These are phyloP conservation scores for Phyllotreta striolata DNA, from an alignment of 2,888 invertebrate genomes.

Conservation along the genomic window DNA sequence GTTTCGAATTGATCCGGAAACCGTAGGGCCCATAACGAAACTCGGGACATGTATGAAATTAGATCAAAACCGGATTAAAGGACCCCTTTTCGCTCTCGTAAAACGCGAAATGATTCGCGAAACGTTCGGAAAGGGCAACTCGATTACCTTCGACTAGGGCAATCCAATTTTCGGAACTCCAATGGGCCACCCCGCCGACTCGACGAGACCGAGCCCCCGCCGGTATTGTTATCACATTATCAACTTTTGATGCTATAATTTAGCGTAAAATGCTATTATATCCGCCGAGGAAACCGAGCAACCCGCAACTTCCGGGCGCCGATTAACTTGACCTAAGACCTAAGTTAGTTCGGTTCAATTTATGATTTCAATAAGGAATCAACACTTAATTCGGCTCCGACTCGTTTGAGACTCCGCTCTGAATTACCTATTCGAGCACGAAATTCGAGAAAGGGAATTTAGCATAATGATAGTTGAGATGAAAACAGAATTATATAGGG, in stretches of 20 bases:
- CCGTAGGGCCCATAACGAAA: slow-evolving; percentile 3
- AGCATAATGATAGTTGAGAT: too few relatives aligned
- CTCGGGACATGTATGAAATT: slow-evolving; percentile 39
- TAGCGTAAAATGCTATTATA: slow-evolving; percentile 34
- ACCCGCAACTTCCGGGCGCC: slow-evolving; percentile 29
- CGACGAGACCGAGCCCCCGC: slow-evolving; percentile 21
- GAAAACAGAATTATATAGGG: too few relatives aligned
- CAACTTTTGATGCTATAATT: slow-evolving; percentile 35
- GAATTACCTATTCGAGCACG: slow-evolving; percentile 6
- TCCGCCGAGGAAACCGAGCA: slow-evolving; percentile 27
- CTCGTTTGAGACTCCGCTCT: slow-evolving; percentile 6
- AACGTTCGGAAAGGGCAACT: slow-evolving; percentile 31
- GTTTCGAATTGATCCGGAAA: too few relatives aligned
- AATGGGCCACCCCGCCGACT: slow-evolving; percentile 21
- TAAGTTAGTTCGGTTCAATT: slow-evolving; percentile 32
- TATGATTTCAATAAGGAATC: slow-evolving; percentile 34
- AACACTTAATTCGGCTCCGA: slow-evolving; percentile 26
- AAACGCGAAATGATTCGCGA: slow-evolving; percentile 40
- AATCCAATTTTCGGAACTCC: slow-evolving; percentile 31
- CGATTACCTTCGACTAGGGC: slow-evolving; percentile 33
- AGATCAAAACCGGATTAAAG: slow-evolving; percentile 38
- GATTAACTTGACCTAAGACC: slow-evolving; percentile 37
- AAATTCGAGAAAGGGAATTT: too few relatives aligned
- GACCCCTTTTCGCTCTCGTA: slow-evolving; percentile 29
- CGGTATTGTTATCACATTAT: slow-evolving; percentile 38